Evolutionary conservation across 2,113 vertebrate species (phyloP), one percentile per base, ranked within the genome.

Genomic region (Mus pahari): DNA sequence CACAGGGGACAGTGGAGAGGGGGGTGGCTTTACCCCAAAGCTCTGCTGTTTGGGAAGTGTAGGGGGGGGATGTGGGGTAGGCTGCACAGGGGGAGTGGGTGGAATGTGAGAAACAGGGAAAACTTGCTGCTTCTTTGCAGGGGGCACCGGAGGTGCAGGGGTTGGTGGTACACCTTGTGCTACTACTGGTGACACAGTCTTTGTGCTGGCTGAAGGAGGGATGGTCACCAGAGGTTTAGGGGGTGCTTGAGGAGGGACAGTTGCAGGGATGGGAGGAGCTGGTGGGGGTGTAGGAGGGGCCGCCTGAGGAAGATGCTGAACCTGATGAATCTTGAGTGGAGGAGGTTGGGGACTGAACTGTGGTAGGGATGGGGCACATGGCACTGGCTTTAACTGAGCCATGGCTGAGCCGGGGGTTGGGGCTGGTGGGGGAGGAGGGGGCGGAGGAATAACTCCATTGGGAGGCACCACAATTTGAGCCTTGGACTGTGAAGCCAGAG

Each of bases 41-140:
- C 98, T 99, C 98, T 99, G 99, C 96, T 99, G 99, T 97, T 99
- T 99, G 75, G 99, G 99, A 12, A 99, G 95, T 0, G 99, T 99
- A 0, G 99, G 98, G 0, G 99, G 99, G 0, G 99, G 99, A 84
- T 98, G 39, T 79, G 99, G 60, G 91, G 98, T 42, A 45, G 97
- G 92, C 12, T 98, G 89, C 13, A 96, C 42, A 42, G 97, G 92
- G 7, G 98, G 87, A 22, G 96, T 90, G 2, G 97, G 97, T 5
- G 97, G 93, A 1, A 97, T 53, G 45, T 99, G 99, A 83, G 99
- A 97, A 0, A 98, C 98, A 0, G 99, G 99, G 84, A 99, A 98
- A 42, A 98, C 99, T 0, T 99, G 98, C 97, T 99, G 99, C 97
- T 99, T 99, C 96, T 99, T 99, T 11, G 99, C 70, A 2, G 98